Evolutionary conservation across 1,140 invertebrate species (phyloP).

Genomic region (silkworm (Bombyx mori)): ASM3026992v2 NC_085110.1:13661001-13661500

Average conservation of each 20-base stretch:
- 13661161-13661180: constrained; percentile 64
- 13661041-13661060: constrained; percentile 6
- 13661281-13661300: constrained; percentile 75
- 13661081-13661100: neutral
- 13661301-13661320: constrained; percentile 75
- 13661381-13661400: constrained; percentile 72
- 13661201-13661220: constrained; percentile 72
- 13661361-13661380: constrained; percentile 71
- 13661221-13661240: constrained; percentile 71
- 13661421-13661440: constrained; percentile 77
- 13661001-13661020: constrained; percentile 31
- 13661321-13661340: constrained; percentile 67
- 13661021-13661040: constrained; percentile 25
- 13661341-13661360: constrained; percentile 71
- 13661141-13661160: constrained; percentile 71
- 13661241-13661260: constrained; percentile 74
- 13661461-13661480: constrained; percentile 43
- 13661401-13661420: constrained; percentile 70
- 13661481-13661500: neutral
- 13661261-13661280: constrained; percentile 76
- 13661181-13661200: constrained; percentile 75
- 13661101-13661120: constrained; percentile 51
- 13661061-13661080: neutral
- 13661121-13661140: constrained; percentile 64
- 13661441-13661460: constrained; percentile 68